Evolutionary conservation across 2,797 vertebrate genomes (phyloP), one percentile per base, ranked within the genome.

Genomic region (Calcarius lapponicus): DNA sequence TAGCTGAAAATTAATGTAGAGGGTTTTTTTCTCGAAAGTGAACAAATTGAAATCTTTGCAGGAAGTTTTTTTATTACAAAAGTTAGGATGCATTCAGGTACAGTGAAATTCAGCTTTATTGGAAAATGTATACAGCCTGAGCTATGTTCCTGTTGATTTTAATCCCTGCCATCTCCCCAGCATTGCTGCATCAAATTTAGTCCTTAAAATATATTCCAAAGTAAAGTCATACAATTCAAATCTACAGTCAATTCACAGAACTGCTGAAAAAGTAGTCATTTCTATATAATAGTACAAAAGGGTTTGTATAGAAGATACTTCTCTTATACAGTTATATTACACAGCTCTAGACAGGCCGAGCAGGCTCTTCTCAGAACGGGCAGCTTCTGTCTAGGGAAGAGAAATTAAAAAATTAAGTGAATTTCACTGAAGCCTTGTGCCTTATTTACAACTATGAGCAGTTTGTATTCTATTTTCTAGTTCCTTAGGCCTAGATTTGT

Each of bases 211-310:
- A 95, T 79, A 96, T 91, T 93, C 86, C 95, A 54, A 73, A 96
- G 95, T 66, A 83, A 96, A 86, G 42, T 56, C 92, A 97, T 94
- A 85, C 96, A 93, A 88, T 91, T 81, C 92, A 93, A 94, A 95
- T 92, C 95, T 95, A 94, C 94, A 96, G 88, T 84, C 97, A 97
- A 98, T 97, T 97, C 97, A 97, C 66, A 97, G 97, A 98, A 98
- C 97, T 96, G 98, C 93, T 97, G 97, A 97, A 98, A 98, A 98
- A 98, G 96, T 97, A 98, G 97, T 97, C 90, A 97, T 97, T 97
- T 98, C 97, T 98, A 98, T 98, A 97, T 97, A 97, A 97, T 96
- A 98, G 97, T 98, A 98, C 83, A 98, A 98, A 97, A 96, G 86
- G 83, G 92, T 96, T 97, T 95, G 94, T 97, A 97, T 97, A 98